Evolutionary conservation across 2,113 vertebrate genomes (phyloP), one percentile per base, ranked within the genome.

Genomic region (Campylorhamphus procurvoides): DNA sequence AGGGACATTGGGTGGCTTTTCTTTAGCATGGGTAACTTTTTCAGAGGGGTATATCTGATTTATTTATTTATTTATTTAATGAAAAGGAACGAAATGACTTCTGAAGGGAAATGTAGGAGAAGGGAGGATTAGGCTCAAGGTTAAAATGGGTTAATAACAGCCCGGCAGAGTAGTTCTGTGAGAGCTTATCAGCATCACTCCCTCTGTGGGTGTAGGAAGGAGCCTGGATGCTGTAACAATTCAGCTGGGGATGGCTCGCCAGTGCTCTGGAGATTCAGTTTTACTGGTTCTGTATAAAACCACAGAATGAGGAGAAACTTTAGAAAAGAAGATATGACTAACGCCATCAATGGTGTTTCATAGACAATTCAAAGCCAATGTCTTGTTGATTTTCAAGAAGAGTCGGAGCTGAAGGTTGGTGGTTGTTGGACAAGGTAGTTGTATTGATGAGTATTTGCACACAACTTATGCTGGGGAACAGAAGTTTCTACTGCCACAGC

Each of bases 61-160:
- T 12, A 10, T 62, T 69, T 84, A 37, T 37, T 37, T 37, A 37
- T 37, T 82, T 89, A 49, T 62, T 44, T 20, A 39, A 58, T 3
- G 18, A 62, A 82, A 76, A 42, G 3, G 52, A 76, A 40, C 64
- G 8, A 60, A 90, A 63, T 31, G 2, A 11, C 46, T n/a, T n/a
- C 33, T 64, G 49, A 78, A 84, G 66, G 22, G 22, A 12, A 90
- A 64, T 44, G 12, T 4, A 80, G 44, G 58, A 76, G 53, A 60
- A 79, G n/a, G 13, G 18, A 93, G 37, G 63, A 90, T 93, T 95
- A 94, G 56, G 27, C 10, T 60, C 15, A 82, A 64, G 81, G 77
- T 82, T 93, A 47, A 89, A 84, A 87, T 28, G 12, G 14, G 55
- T 93, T 89, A 93, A 87, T 78, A 78, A 63, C 29, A 82, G 31